Base-by-base conservation (phyloP, 1,140 invertebrate species). In the Linepithema humile region DNA sequence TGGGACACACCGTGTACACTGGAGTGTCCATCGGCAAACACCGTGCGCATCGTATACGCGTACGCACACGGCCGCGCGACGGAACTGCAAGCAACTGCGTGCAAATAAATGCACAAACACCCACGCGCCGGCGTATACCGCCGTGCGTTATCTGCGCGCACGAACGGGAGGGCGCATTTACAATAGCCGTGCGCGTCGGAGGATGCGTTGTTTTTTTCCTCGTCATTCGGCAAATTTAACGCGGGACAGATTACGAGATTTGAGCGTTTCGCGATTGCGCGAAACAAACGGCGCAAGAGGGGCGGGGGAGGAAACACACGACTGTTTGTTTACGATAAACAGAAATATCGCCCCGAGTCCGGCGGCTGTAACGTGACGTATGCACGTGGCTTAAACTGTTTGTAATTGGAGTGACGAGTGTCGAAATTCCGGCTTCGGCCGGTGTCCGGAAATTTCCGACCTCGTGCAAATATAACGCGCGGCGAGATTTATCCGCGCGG, bases 271-370 rank as follows among this genome's bases (percentile, higher is more conserved):
- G 48, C 75, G 48, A 80, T 80, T 48, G 75, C 35, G 38, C 64
- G 48, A 69, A 80, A 80, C 75, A 80, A 80, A 80, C 70, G 48
- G 75, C 75, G 75, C n/a, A n/a, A n/a, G n/a, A n/a, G n/a, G n/a
- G n/a, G n/a, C n/a, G n/a, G n/a, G n/a, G n/a, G n/a, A n/a, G n/a
- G n/a, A 26, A 35, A 45, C 9, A 20, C 64, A 40, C 75, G 64
- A 32, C 75, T 80, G 75, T 69, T 80, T 80, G 75, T 80, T 80
- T 80, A 80, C 75, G 75, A 80, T 80, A 80, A 80, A 80, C 75
- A 80, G 48, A 80, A 80, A 80, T 80, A 80, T 80, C 48, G 75
- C 64, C 64, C 35, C 64, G 45, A 70, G 62, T 80, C n/a, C 48
- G 64, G 35, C 64, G 48, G 75, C 64, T 69, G 35, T 29, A 80